These are phyloP conservation scores for Galerucella calmariensis DNA, from an alignment of 2,888 invertebrate species.

Conservation along the genomic window DNA sequence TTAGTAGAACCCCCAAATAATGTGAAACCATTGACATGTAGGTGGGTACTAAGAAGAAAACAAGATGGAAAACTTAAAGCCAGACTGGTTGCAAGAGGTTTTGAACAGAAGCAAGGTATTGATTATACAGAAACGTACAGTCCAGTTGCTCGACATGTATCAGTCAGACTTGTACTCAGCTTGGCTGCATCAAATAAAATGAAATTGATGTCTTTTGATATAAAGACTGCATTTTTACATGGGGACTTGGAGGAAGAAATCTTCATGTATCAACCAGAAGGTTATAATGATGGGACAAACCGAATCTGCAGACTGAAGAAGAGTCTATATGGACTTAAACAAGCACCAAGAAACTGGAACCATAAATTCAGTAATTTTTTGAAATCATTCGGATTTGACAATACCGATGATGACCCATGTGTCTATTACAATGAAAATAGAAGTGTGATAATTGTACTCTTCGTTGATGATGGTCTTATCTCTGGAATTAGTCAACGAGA, in stretches of 20 bases:
- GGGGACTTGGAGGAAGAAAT: conserved; percentile 37
- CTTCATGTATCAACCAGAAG: conserved; percentile 45
- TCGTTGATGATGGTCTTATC: too few species aligned
- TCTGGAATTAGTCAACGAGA: too few species aligned
- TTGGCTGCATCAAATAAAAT: conserved; percentile 46
- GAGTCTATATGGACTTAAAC: conserved; percentile 46
- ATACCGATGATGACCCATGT: conserved; percentile 13
- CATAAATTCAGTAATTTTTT: conserved; percentile 46
- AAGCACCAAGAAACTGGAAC: conserved; percentile 54
- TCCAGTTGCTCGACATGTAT: conserved; percentile 19
- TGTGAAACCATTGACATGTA: conserved; percentile 47
- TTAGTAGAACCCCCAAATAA: conserved; percentile 45
- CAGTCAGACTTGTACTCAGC: conserved; percentile 48
- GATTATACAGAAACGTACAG: conserved; percentile 50
- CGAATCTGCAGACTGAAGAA: conserved; percentile 23
- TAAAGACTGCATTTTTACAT: conserved; percentile 52
- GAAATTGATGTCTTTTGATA: conserved; percentile 50
- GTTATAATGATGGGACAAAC: conserved; percentile 27
- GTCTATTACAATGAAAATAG: too few species aligned
- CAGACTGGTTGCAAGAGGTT: conserved; percentile 50
- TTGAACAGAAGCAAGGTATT: conserved; percentile 49
- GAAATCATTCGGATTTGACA: conserved; percentile 42
- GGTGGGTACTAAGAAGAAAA: conserved; percentile 45
- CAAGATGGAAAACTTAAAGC: conserved; percentile 48
- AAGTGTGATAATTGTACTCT: too few species aligned